phyloP scores from a whole-genome alignment of 1,140 invertebrate species.

The Zaprionus capensis region DNA sequence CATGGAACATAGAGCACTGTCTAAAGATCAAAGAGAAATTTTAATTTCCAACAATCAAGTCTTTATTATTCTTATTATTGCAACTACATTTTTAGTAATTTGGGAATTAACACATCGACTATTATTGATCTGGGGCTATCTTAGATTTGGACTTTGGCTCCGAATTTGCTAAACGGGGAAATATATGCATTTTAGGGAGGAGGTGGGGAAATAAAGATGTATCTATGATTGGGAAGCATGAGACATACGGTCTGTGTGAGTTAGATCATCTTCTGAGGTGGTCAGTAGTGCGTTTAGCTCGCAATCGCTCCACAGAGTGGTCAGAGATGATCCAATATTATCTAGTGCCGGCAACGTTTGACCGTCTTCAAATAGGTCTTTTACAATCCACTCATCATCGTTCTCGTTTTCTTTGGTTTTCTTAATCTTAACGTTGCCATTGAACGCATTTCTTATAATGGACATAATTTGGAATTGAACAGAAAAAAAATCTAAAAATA shows the following conservation, averaged over 20 bases:
- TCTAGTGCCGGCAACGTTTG: constrained; percentile 33
- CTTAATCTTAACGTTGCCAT: not conserved
- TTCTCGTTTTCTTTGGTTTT: not conserved
- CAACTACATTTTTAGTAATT: not conserved
- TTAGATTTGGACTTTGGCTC: not conserved
- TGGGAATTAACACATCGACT: not conserved
- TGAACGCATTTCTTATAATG: constrained; percentile 17
- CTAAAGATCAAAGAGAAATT: not conserved
- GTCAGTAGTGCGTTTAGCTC: not conserved
- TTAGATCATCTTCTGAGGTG: not conserved
- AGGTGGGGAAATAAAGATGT: not conserved
- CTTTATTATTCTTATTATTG: not conserved
- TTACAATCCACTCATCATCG: constrained; percentile 2
- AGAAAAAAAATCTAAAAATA: not conserved
- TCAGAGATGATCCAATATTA: constrained; percentile 30
- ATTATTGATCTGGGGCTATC: no score
- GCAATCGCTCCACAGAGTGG: constrained; percentile 31
- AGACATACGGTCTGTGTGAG: not conserved
- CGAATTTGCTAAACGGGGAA: not conserved
- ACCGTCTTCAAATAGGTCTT: constrained; percentile 27
- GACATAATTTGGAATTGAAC: constrained; percentile 15
- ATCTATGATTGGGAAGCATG: not conserved
- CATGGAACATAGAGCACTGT: not conserved
- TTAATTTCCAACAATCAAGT: not conserved
- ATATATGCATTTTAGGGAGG: not conserved